Base-by-base conservation (phyloP, 2,888 invertebrate species). In the Apoda limacodes region DNA sequence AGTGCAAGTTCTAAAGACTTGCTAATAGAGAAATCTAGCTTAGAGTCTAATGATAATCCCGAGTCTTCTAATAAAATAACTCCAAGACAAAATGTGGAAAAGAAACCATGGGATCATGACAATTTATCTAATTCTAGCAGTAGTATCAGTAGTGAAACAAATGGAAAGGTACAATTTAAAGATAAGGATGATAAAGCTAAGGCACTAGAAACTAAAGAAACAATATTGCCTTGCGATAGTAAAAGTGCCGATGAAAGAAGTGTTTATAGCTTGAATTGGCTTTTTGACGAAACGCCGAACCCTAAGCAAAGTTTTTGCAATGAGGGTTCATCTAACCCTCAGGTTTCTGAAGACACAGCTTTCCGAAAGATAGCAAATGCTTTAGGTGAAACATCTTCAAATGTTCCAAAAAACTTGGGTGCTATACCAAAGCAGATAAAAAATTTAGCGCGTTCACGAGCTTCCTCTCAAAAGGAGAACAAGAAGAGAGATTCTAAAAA, bases 1-100 rank as follows among this genome's bases (percentile, higher is more conserved):
- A 88, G 87, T 55, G 87, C 87, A 13, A 87, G 86, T 50, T 88
- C 88, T 9, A 88, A 88, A 67, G 89, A 89, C 61, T 84, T 86
- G 46, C 68, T 88, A 9, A 72, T 88, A 67, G 86, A 83, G 48
- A 82, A 82, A 60, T 75, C 80, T 40, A 72, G 82, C 45, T 66
- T 74, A 48, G 80, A 75, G 54, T 82, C 83, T 5, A 83, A 75
- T 47, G 83, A 83, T 27, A 78, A 54, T 52, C 61, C 48, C 30
- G 82, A 57, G 25, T 52, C 48, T n/a, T 26, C 43, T 3, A 63
- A 53, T 40, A 80, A 60, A 51, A 65, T 40, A 43, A 48, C 34
- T 7, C 61, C 60, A 9, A 52, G 55, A 3, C 60, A 60, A 24
- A 45, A 52, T 6, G 37, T 55, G 21, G 70, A 68, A 34, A 71